These are phyloP conservation scores for Heliocidaris erythrogramma DNA, from an alignment of 35 echinoderm and acorn worm species.

Conservation along the genomic window DNA sequence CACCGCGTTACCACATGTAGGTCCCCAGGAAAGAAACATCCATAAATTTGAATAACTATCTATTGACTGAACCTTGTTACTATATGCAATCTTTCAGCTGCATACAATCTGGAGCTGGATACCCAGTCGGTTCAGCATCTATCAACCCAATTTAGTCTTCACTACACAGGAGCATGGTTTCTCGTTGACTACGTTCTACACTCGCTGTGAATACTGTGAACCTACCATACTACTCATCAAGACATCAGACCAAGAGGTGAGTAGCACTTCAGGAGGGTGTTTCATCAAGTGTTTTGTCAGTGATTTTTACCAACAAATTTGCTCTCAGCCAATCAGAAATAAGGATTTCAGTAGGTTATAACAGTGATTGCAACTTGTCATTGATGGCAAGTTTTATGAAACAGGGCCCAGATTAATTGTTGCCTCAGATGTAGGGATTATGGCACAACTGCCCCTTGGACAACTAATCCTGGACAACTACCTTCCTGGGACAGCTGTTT, in stretches of 20 bases:
- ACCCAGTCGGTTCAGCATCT: slow-evolving; percentile 71
- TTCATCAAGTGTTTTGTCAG: no score
- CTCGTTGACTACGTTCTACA: slow-evolving; percentile 74
- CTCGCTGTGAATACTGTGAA: slow-evolving; percentile 84
- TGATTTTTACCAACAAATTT: no score
- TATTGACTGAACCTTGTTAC: no score
- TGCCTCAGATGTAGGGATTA: neutral
- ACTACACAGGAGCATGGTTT: slow-evolving; percentile 84
- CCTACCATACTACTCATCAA: slow-evolving; percentile 85
- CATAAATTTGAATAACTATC: no score
- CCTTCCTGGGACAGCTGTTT: no score
- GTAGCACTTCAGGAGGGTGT: neutral
- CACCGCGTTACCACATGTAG: no score
- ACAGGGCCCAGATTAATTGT: neutral
- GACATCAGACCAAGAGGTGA: slow-evolving; percentile 83
- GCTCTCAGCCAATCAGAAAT: no score
- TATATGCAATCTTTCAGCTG: slow-evolving; percentile 46
- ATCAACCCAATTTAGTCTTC: slow-evolving; percentile 78
- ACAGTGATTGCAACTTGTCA: no score
- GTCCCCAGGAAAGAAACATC: no score
- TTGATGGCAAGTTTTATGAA: no score
- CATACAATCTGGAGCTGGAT: slow-evolving; percentile 79
- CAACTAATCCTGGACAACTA: no score
- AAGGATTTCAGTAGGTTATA: no score
- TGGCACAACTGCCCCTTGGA: neutral